Evolutionary conservation across 2,113 vertebrate genomes (phyloP).

Genomic region (Xiphorhynchus elegans): DNA sequence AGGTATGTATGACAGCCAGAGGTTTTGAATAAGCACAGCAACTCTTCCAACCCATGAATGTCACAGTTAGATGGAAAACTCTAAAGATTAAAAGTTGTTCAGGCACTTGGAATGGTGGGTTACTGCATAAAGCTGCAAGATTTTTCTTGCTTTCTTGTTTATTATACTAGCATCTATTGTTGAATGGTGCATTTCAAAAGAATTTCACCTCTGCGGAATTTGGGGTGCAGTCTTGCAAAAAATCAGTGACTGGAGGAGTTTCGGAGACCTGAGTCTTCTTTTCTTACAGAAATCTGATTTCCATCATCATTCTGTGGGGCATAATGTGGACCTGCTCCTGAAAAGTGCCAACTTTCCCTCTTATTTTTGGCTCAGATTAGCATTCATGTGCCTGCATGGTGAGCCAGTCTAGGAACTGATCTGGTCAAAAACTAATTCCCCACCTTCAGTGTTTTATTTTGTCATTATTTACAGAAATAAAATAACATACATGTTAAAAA

Average conservation of each 20-base stretch:
- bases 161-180: neutral
- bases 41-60: fast-evolving
- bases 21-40: neutral
- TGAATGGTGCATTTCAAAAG: neutral
- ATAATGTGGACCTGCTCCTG: neutral
- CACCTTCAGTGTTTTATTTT: neutral
- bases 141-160: neutral
- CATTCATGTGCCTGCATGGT: neutral
- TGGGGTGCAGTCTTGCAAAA: neutral
- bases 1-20: neutral
- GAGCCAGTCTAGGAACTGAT: neutral
- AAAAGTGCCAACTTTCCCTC: neutral
- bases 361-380: neutral
- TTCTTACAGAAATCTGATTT: neutral
- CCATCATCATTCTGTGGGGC: neutral
- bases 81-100: neutral
- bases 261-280: neutral
- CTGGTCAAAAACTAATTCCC: neutral
- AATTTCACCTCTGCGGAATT: neutral
- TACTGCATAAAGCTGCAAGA: neutral
- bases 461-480: neutral
- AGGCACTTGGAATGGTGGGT: neutral
- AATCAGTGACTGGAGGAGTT: neutral
- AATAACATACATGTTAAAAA: neutral
- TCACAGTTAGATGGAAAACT: neutral